These are phyloP conservation scores for Xylocampa areola DNA, from an alignment of 2,888 invertebrate species.

Conservation along the genomic window DNA sequence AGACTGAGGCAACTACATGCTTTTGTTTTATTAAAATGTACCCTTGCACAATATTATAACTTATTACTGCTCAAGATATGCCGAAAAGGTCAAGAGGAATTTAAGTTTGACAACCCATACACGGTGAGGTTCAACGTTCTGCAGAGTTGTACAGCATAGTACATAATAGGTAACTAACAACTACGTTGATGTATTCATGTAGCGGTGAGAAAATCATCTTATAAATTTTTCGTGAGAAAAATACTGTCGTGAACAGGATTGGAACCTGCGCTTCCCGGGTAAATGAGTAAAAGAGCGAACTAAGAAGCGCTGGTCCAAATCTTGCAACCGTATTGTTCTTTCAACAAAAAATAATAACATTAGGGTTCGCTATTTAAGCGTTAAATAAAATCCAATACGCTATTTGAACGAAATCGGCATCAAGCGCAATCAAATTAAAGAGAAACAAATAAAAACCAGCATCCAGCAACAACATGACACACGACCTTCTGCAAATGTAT, in stretches of 20 bases:
- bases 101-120: conserved; percentile 69
- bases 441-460: conserved; percentile 38
- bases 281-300: too few relatives aligned
- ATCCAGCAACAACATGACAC: conserved; percentile 57
- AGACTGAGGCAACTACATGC: conserved; percentile 70
- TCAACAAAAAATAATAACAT: too few relatives aligned
- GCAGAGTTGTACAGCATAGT: conserved; percentile 49
- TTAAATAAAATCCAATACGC: too few relatives aligned
- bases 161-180: conserved; percentile 26
- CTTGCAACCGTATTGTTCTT: too few relatives aligned
- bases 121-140: conserved; percentile 70
- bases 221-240: conserved; percentile 7
- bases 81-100: conserved; percentile 62
- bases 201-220: conserved; percentile 14
- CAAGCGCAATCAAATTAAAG: too few relatives aligned
- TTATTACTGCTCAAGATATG: conserved; percentile 60
- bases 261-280: too few relatives aligned
- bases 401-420: conserved; percentile 18
- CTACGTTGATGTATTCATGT: conserved; percentile 27
- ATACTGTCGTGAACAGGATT: too few relatives aligned
- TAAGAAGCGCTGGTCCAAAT: too few relatives aligned
- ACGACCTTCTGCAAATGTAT: conserved; percentile 73
- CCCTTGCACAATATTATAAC: conserved; percentile 25
- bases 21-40: conserved; percentile 11
- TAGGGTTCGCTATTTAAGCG: too few relatives aligned